Conservation (phyloP, 2,797 vertebrate species). For the Peromyscus aztecus region DNA sequence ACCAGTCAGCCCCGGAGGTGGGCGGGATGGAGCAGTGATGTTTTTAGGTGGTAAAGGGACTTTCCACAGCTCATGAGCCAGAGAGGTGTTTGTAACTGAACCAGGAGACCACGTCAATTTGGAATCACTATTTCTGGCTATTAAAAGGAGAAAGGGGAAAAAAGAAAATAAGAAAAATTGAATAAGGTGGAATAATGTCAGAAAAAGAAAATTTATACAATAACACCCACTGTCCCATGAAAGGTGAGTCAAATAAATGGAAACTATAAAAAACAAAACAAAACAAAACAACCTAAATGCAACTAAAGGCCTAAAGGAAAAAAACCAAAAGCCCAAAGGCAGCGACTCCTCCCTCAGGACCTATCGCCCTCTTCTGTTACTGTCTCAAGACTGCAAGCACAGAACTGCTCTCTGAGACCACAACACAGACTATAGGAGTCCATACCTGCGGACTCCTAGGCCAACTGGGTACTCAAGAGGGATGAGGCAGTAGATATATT, state of each 20-base stretch:
- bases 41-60: slow-evolving; percentile 98
- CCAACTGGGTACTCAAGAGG: not conserved
- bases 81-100: slow-evolving; percentile 97
- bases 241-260: not conserved
- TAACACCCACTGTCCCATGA: not conserved
- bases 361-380: not conserved
- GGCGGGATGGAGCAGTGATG: slow-evolving; percentile 97
- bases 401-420: not conserved
- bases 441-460: not conserved
- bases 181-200: not conserved
- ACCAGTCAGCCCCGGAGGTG: slow-evolving; percentile 97
- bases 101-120: slow-evolving; percentile 97
- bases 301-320: not conserved
- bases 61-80: slow-evolving; percentile 99
- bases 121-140: slow-evolving; percentile 99
- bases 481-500: not conserved
- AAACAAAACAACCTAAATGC: not conserved
- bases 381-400: not conserved
- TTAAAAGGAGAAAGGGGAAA: not conserved
- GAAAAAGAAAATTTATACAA: slow-evolving; percentile 16
- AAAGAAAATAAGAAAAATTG: not conserved
- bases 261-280: not conserved
- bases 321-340: not conserved
- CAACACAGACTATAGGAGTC: not conserved
- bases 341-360: not conserved